Evolutionary conservation across 2,797 vertebrate species (phyloP), one percentile per base, ranked within the genome.

Genomic region (Ctenosaura bakeri): DNA sequence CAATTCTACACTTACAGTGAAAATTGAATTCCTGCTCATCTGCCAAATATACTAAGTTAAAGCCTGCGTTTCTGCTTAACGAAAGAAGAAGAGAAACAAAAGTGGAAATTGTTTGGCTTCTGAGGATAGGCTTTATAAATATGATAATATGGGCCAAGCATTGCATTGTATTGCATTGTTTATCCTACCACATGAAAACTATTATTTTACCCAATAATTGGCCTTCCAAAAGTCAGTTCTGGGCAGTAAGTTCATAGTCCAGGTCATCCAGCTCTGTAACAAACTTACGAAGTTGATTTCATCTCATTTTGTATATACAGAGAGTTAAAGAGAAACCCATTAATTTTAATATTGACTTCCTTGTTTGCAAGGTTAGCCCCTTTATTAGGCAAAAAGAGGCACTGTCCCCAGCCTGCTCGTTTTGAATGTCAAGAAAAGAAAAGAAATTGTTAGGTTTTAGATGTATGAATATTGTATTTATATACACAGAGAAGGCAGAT

Each of bases 11-110:
- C 16, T 42, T 83, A 20, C 24, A 29, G 20, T 64, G 82, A 87
- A 74, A 87, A 22, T 35, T 82, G 78, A 64, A 82, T 66, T 74
- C 32, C 54, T 85, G 26, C 59, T 78, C 29, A 77, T 84, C 82
- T 89, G 38, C n/a, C 71, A 83, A 42, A 69, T 56, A 9, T 54
- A 62, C 29, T 59, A 46, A 46, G 46, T 85, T 74, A 74, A 59
- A 90, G 38, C 32, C 22, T 81, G 13, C 50, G 38, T 73, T 82
- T 26, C 46, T 42, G 3, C 35, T 26, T 29, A 69, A 54, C 20
- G 24, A 35, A 38, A 71, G 35, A 29, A 8, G 38, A 77, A 77
- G 46, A 77, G 7, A 86, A 85, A 38, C 7, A 9, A 6, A 74
- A 35, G 12, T 7, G 35, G 46, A 52, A 59, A 77, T 29, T 64